Evolutionary conservation across 1,140 invertebrate genomes (phyloP).

Genomic region (Drosophila pandora): DNA sequence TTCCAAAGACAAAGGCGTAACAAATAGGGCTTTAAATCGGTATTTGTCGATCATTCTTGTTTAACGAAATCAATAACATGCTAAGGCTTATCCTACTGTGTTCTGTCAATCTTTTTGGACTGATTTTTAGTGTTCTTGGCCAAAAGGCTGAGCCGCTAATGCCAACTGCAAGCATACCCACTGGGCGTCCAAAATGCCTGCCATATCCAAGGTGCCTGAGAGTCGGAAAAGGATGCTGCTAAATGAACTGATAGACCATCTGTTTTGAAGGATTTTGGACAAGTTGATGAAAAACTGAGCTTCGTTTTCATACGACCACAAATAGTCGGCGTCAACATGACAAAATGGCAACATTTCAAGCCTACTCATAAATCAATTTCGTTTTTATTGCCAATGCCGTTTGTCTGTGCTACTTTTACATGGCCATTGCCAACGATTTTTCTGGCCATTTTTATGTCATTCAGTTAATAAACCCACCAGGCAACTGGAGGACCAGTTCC

Average conservation of each 20-base stretch:
- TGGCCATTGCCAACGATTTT: constrained; percentile 56
- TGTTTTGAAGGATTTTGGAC: constrained; percentile 15
- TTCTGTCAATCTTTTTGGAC: neutral
- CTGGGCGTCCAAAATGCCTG: too few relatives aligned
- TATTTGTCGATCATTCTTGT: neutral
- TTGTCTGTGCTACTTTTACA: constrained; percentile 67
- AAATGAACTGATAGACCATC: neutral
- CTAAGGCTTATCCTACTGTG: neutral
- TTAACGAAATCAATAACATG: neutral
- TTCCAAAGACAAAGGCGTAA: neutral
- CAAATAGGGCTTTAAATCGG: neutral
- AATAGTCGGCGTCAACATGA: constrained; percentile 59
- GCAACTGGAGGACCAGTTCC: neutral
- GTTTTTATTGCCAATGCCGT: constrained; percentile 69
- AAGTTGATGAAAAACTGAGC: constrained; percentile 51
- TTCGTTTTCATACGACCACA: constrained; percentile 58
- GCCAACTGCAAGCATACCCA: too few relatives aligned
- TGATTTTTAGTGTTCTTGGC: neutral
- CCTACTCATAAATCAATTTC: constrained; percentile 72
- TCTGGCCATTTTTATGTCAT: constrained; percentile 52
- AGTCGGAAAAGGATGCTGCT: neutral
- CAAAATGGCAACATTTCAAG: constrained; percentile 46
- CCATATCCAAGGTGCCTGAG: constrained; percentile 7
- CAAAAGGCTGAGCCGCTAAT: neutral
- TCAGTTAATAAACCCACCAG: constrained; percentile 67